Conservation (phyloP, 1,140 invertebrate species). For the Pseudomyrmex dendroicus region DNA sequence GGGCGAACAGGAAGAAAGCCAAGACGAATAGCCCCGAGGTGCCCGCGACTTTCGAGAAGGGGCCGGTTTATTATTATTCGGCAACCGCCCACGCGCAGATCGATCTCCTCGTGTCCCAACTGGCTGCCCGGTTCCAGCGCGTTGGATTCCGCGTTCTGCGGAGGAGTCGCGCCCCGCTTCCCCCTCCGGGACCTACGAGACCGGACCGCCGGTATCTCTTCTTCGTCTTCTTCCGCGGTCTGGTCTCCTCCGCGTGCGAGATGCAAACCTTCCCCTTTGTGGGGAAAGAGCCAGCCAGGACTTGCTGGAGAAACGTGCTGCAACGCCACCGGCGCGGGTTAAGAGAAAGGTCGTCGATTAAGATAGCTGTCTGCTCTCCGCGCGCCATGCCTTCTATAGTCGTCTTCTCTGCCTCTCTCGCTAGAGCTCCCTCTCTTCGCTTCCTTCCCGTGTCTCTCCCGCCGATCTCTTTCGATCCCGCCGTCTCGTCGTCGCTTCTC, state of each 20-base stretch:
- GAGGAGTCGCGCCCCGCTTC: constrained; percentile 23
- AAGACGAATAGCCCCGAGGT: constrained; percentile 60
- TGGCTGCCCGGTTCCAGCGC: constrained; percentile 58
- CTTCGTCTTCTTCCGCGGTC: constrained; percentile 43
- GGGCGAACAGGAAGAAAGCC: constrained; percentile 62
- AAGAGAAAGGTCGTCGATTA: constrained; percentile 82
- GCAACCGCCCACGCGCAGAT: constrained; percentile 77
- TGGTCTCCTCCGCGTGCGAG: constrained; percentile 40
- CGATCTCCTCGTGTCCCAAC: constrained; percentile 66
- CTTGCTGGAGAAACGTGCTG: constrained; percentile 65
- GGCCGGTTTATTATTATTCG: constrained; percentile 79
- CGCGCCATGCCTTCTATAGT: constrained; percentile 59
- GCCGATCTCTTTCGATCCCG: constrained; percentile 16
- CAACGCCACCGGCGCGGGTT: constrained; percentile 77
- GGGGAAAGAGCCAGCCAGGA: not conserved
- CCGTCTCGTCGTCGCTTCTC: constrained; percentile 45
- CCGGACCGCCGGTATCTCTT: constrained; percentile 30
- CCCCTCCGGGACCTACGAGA: not conserved
- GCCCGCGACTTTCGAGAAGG: constrained; percentile 58
- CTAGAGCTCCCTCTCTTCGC: constrained; percentile 54
- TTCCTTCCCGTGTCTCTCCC: constrained; percentile 7
- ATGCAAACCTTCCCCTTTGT: constrained; percentile 1
- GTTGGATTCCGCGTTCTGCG: constrained; percentile 69
- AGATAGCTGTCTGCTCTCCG: constrained; percentile 78
- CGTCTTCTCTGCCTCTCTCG: constrained; percentile 47